phyloP scores from a whole-genome alignment of 1,140 invertebrate genomes.

The Dendroctonus valens region DNA sequence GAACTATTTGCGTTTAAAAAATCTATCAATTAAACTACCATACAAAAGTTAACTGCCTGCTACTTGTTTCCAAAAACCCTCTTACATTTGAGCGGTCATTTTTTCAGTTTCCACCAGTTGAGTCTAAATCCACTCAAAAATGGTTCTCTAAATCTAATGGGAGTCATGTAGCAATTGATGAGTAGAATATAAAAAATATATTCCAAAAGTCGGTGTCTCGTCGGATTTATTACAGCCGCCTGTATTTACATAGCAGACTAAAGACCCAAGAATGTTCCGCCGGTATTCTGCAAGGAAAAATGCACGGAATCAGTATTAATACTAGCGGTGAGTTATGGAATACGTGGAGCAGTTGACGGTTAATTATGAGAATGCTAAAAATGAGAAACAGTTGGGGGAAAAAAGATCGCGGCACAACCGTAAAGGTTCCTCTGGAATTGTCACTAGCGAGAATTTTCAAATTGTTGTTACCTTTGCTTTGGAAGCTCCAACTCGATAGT shows the following conservation, averaged over 20 bases:
- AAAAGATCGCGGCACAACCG: slow-evolving; percentile 17
- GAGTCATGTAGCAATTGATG: too few species aligned
- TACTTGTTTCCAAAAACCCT: too few species aligned
- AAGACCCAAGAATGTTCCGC: slow-evolving; percentile 19
- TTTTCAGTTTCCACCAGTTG: too few species aligned
- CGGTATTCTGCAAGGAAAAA: slow-evolving; percentile 20
- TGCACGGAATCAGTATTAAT: slow-evolving; percentile 28
- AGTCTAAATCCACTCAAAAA: too few species aligned
- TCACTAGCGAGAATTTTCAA: neutral
- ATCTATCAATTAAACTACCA: too few species aligned
- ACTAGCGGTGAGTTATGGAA: slow-evolving; percentile 30
- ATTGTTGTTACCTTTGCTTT: too few species aligned
- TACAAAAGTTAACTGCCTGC: too few species aligned
- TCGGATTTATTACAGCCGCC: neutral
- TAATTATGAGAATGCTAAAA: slow-evolving; percentile 33
- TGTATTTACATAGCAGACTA: slow-evolving; percentile 30
- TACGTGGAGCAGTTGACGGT: slow-evolving; percentile 26
- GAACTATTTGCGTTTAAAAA: too few species aligned
- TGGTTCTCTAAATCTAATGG: too few species aligned
- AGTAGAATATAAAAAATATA: too few species aligned
- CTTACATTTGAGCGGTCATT: too few species aligned
- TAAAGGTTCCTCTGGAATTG: slow-evolving; percentile 6
- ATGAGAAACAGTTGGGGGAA: slow-evolving; percentile 26
- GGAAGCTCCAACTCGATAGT: too few species aligned
- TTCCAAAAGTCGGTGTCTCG: neutral